Percentiles rank a stretch among this genome's conserved stretches.
Conservation (phyloP, 1,140 invertebrate genomes). For the Diorhabda sublineata region DNA sequence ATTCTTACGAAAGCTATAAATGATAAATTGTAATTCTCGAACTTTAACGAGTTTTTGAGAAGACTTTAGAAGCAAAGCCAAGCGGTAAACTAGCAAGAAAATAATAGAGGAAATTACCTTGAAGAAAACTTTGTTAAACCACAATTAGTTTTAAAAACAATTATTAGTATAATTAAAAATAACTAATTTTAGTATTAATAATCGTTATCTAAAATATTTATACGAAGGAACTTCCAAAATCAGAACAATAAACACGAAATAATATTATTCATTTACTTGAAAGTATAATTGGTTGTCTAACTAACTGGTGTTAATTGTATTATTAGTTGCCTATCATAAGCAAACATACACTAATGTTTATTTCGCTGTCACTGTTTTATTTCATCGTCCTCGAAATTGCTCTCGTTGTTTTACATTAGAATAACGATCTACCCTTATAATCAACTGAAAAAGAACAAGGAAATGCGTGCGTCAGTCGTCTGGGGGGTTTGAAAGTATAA, state of each 20-base stretch:
- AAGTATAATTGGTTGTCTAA: too few relatives aligned
- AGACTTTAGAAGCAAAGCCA: neutral
- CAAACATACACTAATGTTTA: too few relatives aligned
- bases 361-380: too few relatives aligned
- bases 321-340: too few relatives aligned
- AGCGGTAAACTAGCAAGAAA: neutral
- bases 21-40: conserved; percentile 3
- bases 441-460: neutral
- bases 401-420: neutral
- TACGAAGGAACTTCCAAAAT: too few relatives aligned
- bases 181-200: too few relatives aligned
- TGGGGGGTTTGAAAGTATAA: neutral
- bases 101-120: neutral
- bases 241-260: too few relatives aligned
- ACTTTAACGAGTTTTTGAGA: neutral
- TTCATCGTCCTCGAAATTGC: too few relatives aligned
- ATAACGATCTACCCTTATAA: conserved; percentile 2
- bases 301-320: too few relatives aligned
- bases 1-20: neutral
- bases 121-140: neutral
- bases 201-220: too few relatives aligned
- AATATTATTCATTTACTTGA: too few relatives aligned
- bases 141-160: neutral
- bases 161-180: too few relatives aligned
- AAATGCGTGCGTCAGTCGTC: conserved; percentile 6